Evolutionary conservation across 1,140 invertebrate genomes (phyloP).

Genomic region (Listronotus oregonensis): DNA sequence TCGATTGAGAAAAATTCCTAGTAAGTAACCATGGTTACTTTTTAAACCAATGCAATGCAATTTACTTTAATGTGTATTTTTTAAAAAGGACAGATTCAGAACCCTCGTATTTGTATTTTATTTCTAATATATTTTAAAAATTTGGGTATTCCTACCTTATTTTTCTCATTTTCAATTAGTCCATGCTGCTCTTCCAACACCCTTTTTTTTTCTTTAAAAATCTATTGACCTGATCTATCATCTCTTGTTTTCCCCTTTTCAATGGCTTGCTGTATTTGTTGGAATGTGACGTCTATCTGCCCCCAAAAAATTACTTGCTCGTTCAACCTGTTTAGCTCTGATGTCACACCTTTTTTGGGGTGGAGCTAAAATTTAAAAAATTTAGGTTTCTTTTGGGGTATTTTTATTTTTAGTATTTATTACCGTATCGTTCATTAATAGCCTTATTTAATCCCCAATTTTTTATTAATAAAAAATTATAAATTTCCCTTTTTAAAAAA

Average conservation of each 20-base stretch:
- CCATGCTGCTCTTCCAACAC: constrained; percentile 87
- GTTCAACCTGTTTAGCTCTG: constrained; percentile 71
- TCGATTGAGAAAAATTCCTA: too few relatives aligned
- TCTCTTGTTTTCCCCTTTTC: constrained; percentile 76
- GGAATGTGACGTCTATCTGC: constrained; percentile 79
- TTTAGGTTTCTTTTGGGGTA: too few relatives aligned
- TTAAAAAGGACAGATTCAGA: too few relatives aligned
- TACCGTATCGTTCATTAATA: too few relatives aligned
- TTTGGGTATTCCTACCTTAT: constrained; percentile 74
- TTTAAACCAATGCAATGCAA: too few relatives aligned
- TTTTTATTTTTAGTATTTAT: background rate
- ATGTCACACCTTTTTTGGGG: constrained; percentile 70
- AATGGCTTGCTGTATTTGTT: constrained; percentile 74
- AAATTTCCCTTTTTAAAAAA: too few relatives aligned
- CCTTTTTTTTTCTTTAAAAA: constrained; percentile 80
- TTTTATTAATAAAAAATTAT: too few relatives aligned
- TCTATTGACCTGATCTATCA: constrained; percentile 72
- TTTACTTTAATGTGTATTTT: too few relatives aligned
- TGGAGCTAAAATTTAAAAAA: constrained; percentile 56
- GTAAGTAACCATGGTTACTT: too few relatives aligned
- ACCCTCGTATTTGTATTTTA: too few relatives aligned
- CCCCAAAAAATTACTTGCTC: constrained; percentile 71
- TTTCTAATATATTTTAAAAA: too few relatives aligned
- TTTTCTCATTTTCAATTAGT: constrained; percentile 86
- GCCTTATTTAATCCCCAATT: too few relatives aligned